Evolutionary conservation across 2,888 invertebrate species (phyloP).

Genomic region (Meteorus cinctellus): DNA sequence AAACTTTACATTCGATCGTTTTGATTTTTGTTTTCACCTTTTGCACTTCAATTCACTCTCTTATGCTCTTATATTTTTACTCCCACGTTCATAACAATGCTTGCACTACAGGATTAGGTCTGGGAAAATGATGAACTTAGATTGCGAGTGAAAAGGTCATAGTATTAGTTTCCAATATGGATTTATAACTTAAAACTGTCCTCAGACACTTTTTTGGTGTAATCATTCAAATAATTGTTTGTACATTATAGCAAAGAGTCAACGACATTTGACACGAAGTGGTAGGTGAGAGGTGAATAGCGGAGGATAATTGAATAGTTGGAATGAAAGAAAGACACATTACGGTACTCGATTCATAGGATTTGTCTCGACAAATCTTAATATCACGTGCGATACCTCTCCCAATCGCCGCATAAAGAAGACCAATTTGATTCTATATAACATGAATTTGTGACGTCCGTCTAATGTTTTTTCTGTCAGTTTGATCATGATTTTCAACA

Average conservation of each 20-base stretch:
- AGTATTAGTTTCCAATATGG: not conserved
- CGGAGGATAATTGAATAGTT: not conserved
- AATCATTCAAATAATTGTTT: not conserved
- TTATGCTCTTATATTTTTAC: too few species aligned
- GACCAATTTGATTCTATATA: not conserved
- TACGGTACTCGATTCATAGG: not conserved
- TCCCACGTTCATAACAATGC: not conserved
- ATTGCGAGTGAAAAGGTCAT: constrained; percentile 15
- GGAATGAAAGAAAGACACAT: not conserved
- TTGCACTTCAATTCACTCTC: not conserved
- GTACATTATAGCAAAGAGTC: not conserved
- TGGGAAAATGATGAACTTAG: constrained; percentile 17
- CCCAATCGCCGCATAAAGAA: not conserved
- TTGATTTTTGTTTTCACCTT: not conserved
- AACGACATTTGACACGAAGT: not conserved
- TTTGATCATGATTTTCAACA: not conserved
- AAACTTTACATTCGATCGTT: not conserved
- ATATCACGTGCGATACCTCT: not conserved
- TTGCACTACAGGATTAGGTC: not conserved
- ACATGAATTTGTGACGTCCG: not conserved
- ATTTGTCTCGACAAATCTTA: not conserved
- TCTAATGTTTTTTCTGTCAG: not conserved
- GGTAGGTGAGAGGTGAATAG: not conserved
- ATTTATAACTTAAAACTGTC: not conserved
- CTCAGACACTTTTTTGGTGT: not conserved